A percentile compares a stretch with the other conserved stretches of the same genome.
phyloP scores from a whole-genome alignment of 2,797 vertebrate genomes.

The Ptychadena robeensis region DNA sequence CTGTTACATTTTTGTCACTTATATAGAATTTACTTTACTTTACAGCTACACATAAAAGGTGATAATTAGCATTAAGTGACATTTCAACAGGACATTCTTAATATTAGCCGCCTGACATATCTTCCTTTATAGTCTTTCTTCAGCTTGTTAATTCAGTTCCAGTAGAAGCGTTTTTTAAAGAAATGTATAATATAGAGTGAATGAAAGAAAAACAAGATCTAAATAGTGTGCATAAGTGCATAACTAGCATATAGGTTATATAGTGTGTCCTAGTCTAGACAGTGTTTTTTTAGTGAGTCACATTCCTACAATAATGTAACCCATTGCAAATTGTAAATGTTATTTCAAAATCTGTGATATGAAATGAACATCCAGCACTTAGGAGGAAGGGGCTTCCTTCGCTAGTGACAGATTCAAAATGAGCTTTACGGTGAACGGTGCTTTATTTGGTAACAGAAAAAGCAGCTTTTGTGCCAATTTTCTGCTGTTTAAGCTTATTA shows the following conservation, averaged over 20 bases:
- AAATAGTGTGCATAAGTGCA: neutral
- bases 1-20: no score
- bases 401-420: slow-evolving; percentile 64
- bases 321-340: slow-evolving; percentile 54
- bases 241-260: neutral
- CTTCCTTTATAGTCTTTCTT: slow-evolving; percentile 10
- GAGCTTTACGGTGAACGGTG: slow-evolving; percentile 73
- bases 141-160: slow-evolving; percentile 36
- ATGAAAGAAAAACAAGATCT: slow-evolving; percentile 4
- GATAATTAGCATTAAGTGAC: slow-evolving; percentile 14
- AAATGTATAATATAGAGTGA: slow-evolving; percentile 26
- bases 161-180: slow-evolving; percentile 4
- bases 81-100: slow-evolving; percentile 21
- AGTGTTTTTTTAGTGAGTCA: slow-evolving; percentile 51
- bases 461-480: slow-evolving; percentile 72
- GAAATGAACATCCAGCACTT: slow-evolving; percentile 17
- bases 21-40: no score
- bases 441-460: slow-evolving; percentile 67
- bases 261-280: neutral
- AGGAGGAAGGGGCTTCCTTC: slow-evolving; percentile 29
- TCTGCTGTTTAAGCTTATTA: slow-evolving; percentile 93
- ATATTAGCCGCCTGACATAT: slow-evolving; percentile 29
- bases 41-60: slow-evolving; percentile 5
- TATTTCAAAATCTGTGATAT: slow-evolving; percentile 48
- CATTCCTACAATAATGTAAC: slow-evolving; percentile 36